Conservation (phyloP, 2,113 vertebrate genomes). For the Illadopsis cleaveri region DNA sequence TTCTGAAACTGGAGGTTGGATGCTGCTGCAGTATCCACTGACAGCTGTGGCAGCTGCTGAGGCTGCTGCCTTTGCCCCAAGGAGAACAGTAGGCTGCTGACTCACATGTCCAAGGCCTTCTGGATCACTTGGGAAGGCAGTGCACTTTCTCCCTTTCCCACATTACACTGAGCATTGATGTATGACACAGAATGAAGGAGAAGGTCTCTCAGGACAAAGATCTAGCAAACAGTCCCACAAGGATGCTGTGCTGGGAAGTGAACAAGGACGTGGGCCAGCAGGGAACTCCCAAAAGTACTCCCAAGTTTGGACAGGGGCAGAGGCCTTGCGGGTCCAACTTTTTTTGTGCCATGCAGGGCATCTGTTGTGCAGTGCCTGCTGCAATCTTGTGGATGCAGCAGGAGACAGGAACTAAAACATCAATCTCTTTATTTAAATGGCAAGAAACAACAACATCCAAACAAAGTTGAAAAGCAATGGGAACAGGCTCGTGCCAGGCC, state of each 20-base stretch:
- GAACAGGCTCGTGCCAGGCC: conserved; percentile 19
- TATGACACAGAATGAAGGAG: background rate
- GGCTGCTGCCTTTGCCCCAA: background rate
- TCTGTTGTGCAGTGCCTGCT: fast-evolving
- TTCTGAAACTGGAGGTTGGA: background rate
- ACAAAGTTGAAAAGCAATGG: conserved; percentile 38
- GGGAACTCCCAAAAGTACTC: background rate
- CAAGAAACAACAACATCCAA: conserved; percentile 71
- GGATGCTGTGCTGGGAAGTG: background rate
- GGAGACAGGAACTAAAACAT: conserved; percentile 49
- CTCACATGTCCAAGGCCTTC: background rate
- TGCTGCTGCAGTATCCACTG: background rate
- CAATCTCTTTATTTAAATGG: conserved; percentile 66
- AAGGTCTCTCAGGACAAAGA: background rate
- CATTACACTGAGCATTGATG: background rate
- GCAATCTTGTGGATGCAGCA: background rate
- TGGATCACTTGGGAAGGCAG: background rate
- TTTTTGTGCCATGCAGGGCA: background rate
- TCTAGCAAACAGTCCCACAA: background rate
- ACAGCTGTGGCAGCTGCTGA: background rate
- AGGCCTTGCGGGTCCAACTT: background rate
- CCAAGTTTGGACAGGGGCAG: background rate
- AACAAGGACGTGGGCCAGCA: background rate
- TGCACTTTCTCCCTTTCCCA: background rate
- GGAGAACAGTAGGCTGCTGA: background rate